Conservation (phyloP, 2,797 vertebrate species). For the Xenops minutus region DNA sequence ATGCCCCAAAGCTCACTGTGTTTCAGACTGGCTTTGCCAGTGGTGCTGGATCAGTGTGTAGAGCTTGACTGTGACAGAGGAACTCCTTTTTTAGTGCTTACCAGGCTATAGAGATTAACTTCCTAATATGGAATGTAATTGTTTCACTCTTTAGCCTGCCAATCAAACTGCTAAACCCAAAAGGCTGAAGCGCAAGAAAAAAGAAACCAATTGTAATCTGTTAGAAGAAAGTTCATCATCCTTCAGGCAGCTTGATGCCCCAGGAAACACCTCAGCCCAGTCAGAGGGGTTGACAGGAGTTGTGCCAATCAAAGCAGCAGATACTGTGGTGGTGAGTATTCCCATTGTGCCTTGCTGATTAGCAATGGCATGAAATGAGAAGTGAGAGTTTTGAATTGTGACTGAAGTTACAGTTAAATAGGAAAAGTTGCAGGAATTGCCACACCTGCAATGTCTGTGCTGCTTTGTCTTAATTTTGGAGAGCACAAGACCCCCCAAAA, state of each 20-base stretch:
- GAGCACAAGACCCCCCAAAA: neutral
- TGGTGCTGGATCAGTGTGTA: neutral
- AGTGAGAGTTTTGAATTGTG: neutral
- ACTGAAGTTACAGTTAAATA: neutral
- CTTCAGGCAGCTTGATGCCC: neutral
- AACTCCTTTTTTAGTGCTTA: neutral
- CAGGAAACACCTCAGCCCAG: neutral
- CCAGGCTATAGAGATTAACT: neutral
- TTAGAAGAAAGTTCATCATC: neutral
- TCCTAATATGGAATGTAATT: neutral
- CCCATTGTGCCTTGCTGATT: neutral
- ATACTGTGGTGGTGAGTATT: conserved; percentile 39
- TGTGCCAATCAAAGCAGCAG: neutral
- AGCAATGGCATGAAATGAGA: neutral
- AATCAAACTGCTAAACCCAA: neutral
- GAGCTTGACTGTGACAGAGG: neutral
- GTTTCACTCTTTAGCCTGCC: neutral
- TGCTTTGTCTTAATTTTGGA: neutral
- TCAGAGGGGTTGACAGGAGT: neutral
- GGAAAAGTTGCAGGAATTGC: neutral
- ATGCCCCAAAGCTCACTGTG: neutral
- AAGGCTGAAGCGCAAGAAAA: neutral
- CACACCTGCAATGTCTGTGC: neutral
- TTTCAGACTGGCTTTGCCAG: neutral
- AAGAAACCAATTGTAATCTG: neutral